A percentile compares a stretch with the other conserved stretches of the same genome.
phyloP scores from a whole-genome alignment of 2,113 vertebrate genomes.

The Capricornis sumatraensis region DNA sequence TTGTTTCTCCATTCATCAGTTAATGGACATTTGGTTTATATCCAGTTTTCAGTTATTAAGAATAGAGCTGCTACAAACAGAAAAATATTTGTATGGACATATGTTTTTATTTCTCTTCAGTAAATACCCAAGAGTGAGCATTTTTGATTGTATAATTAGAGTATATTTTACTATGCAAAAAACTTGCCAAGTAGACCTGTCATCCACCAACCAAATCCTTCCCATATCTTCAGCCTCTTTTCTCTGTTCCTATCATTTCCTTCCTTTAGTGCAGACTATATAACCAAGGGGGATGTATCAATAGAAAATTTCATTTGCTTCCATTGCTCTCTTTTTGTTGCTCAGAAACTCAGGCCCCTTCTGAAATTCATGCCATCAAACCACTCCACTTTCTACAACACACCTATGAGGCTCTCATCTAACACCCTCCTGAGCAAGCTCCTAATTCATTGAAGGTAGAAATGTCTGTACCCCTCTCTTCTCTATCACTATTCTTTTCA shows the following conservation, averaged over 20 bases:
- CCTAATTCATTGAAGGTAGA: not conserved
- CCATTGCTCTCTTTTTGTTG: not conserved
- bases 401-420: not conserved
- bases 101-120: not conserved
- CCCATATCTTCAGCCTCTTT: not conserved
- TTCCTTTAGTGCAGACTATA: not conserved
- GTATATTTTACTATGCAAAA: not conserved
- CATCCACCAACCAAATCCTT: not conserved
- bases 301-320: not conserved
- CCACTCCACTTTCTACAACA: not conserved
- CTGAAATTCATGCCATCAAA: not conserved
- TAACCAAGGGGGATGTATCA: not conserved
- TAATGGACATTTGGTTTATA: not conserved
- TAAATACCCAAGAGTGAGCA: not conserved
- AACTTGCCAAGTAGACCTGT: not conserved
- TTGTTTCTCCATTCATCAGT: not conserved
- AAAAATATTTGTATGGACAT: not conserved
- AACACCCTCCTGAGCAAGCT: accelerated
- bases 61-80: not conserved
- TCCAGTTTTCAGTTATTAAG: not conserved
- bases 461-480: not conserved
- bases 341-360: not conserved
- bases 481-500: not conserved
- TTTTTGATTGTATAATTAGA: not conserved
- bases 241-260: not conserved